A percentile compares a stretch with the other conserved stretches of the same genome.
These are phyloP conservation scores for Aphidius gifuensis DNA, from an alignment of 1,140 invertebrate genomes.

Conservation along the genomic window DNA sequence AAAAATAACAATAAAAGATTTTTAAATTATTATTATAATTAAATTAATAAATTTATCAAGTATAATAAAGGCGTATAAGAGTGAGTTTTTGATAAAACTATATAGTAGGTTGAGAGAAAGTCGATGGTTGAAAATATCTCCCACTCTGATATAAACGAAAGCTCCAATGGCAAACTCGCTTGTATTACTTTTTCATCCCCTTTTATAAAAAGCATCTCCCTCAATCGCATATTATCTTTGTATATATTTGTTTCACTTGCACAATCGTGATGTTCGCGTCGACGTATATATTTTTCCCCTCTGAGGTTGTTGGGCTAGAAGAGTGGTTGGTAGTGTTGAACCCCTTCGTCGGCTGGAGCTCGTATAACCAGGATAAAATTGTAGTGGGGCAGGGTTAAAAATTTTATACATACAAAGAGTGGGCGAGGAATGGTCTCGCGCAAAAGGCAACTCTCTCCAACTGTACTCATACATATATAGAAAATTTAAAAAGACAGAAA, in stretches of 20 bases:
- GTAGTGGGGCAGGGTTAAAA: too few relatives aligned
- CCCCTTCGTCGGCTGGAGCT: too few relatives aligned
- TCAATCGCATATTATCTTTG: not conserved
- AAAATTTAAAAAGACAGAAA: too few relatives aligned
- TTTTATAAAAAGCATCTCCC: constrained; percentile 2
- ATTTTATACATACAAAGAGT: not conserved
- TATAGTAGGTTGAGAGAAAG: constrained; percentile 9
- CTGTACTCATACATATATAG: too few relatives aligned
- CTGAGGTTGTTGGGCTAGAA: constrained; percentile 45
- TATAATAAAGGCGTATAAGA: constrained; percentile 31
- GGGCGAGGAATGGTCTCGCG: constrained; percentile 19
- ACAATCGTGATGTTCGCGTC: constrained; percentile 39
- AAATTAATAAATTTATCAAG: not conserved
- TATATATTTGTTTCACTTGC: constrained; percentile 23
- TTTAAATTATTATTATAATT: too few relatives aligned
- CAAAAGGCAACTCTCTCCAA: not conserved
- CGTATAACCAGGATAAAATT: too few relatives aligned
- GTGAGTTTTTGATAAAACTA: constrained; percentile 23
- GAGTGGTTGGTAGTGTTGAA: too few relatives aligned
- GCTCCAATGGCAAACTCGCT: constrained; percentile 44
- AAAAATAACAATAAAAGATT: too few relatives aligned
- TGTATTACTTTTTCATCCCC: constrained; percentile 45
- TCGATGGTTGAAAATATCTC: constrained; percentile 21
- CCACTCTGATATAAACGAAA: constrained; percentile 35
- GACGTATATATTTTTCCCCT: constrained; percentile 52